Evolutionary conservation across 2,888 invertebrate genomes (phyloP).

Genomic region (Drosophila setosimentum): DNA sequence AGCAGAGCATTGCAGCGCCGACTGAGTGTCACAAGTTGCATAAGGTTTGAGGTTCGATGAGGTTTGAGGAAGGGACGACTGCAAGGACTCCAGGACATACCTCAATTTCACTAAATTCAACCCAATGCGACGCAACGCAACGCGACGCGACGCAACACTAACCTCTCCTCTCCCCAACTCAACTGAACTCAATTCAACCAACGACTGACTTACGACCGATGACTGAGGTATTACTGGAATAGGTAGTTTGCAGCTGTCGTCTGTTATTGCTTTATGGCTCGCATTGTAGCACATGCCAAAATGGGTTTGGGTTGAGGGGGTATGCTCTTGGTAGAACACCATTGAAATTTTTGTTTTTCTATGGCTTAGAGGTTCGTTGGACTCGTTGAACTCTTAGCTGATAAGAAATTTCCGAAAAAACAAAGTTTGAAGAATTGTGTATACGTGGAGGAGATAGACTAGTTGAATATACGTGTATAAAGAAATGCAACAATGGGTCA

Average conservation of each 20-base stretch:
- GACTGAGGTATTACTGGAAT: slow-evolving; percentile 63
- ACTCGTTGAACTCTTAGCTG: slow-evolving; percentile 34
- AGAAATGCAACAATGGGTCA: not conserved
- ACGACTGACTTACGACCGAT: slow-evolving; percentile 12
- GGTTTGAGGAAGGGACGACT: slow-evolving; percentile 38
- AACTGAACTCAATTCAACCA: slow-evolving; percentile 2
- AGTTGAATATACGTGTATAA: not conserved
- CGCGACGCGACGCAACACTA: slow-evolving; percentile 3
- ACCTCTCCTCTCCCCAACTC: not conserved
- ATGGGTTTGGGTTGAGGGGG: slow-evolving; percentile 17
- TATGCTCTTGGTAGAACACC: slow-evolving; percentile 4
- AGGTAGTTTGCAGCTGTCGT: slow-evolving; percentile 74
- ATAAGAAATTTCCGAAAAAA: slow-evolving; percentile 38
- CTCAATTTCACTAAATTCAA: slow-evolving; percentile 18
- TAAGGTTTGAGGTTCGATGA: slow-evolving; percentile 55
- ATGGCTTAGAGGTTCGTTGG: slow-evolving; percentile 46
- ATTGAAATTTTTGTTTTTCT: slow-evolving; percentile 40
- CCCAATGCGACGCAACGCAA: slow-evolving; percentile 8
- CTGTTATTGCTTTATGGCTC: slow-evolving; percentile 51
- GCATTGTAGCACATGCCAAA: slow-evolving; percentile 57
- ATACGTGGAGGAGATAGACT: not conserved
- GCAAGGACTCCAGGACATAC: slow-evolving; percentile 35
- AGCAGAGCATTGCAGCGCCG: slow-evolving; percentile 26
- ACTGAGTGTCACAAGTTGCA: slow-evolving; percentile 22
- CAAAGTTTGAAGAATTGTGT: not conserved